Evolutionary conservation across 2,888 invertebrate species (phyloP), one percentile per base, ranked within the genome.

Genomic region (Synanthedon andrenaeformis): DNA sequence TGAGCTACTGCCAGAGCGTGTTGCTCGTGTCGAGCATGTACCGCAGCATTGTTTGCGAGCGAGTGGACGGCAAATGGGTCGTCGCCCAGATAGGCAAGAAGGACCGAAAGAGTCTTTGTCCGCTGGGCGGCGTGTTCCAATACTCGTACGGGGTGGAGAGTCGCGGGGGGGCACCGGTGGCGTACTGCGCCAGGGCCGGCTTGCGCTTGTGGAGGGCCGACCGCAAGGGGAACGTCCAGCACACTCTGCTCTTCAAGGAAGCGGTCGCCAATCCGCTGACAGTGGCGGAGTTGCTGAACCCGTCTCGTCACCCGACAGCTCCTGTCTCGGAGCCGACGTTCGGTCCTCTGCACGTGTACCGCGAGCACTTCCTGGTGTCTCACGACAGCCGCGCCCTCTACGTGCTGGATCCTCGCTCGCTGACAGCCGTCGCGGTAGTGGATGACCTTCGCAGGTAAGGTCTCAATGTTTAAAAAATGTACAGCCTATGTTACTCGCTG

Each of bases 141-240:
- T 79, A 88, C 70, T 89, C 88, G 70, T 88, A 89, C 69, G 82
- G 88, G 53, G 10, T 35, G 3, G 35, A 35, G 35, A 76, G 81
- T 54, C 87, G 85, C 52, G 74, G 74, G 10, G 81, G 83, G 62
- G 62, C 72, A 41, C 72, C 90, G 52, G 72, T 74, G 8, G 89
- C 94, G 53, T 94, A 92, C 81, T 93, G 95, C 67, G 92, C 93
- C 53, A 89, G 97, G 41, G 94, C 96, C 14, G 96, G 96, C 6
- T 86, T 94, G 57, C 88, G 97, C 45, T 87, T 97, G 63, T 97
- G 97, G 97, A 88, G 94, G 55, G 92, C 96, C 0, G 92, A 93
- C 79, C 74, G 87, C 19, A 73, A 82, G 41, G 97, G 97, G 1
- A 89, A 90, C 58, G 97, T 97, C n/a, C 89, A 91, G 54, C 93